Percentiles rank a stretch among this genome's conserved stretches.
Conservation (phyloP, 2,113 vertebrate genomes). For the Edolisoma coerulescens region DNA sequence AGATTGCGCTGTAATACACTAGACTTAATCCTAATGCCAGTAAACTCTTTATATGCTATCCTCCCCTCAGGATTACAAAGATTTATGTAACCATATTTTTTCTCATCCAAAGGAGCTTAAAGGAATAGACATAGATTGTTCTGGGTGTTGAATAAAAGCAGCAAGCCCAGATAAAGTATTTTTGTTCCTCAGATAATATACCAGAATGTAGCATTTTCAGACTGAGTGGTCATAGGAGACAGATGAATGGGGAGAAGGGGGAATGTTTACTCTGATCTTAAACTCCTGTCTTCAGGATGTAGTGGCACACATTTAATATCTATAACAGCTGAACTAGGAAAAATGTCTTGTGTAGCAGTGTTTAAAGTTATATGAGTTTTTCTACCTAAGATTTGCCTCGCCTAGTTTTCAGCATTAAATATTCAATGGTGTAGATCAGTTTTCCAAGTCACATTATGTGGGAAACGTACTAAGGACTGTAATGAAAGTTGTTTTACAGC, state of each 20-base stretch:
- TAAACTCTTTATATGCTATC: conserved; percentile 45
- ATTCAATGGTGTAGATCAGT: background rate
- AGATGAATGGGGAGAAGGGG: background rate
- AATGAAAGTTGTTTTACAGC: background rate
- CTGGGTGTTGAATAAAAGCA: conserved; percentile 60
- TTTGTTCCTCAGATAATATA: conserved; percentile 15
- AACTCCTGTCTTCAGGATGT: background rate
- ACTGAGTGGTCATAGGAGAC: background rate
- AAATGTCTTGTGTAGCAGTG: background rate
- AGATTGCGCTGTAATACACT: conserved; percentile 28
- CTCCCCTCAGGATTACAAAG: conserved; percentile 37
- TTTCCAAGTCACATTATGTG: background rate
- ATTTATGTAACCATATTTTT: conserved; percentile 67
- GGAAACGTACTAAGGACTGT: background rate
- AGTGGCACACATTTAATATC: background rate
- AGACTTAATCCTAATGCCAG: conserved; percentile 42
- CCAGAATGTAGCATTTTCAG: background rate
- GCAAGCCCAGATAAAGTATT: conserved; percentile 18
- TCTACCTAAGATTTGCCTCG: background rate
- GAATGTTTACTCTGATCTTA: background rate
- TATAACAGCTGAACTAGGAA: background rate
- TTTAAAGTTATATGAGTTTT: background rate
- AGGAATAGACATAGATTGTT: conserved; percentile 54
- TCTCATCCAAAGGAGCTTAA: conserved; percentile 60
- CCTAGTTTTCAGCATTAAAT: background rate